Conservation (phyloP, 1,140 invertebrate genomes). For the Marisa cornuarietis region DNA sequence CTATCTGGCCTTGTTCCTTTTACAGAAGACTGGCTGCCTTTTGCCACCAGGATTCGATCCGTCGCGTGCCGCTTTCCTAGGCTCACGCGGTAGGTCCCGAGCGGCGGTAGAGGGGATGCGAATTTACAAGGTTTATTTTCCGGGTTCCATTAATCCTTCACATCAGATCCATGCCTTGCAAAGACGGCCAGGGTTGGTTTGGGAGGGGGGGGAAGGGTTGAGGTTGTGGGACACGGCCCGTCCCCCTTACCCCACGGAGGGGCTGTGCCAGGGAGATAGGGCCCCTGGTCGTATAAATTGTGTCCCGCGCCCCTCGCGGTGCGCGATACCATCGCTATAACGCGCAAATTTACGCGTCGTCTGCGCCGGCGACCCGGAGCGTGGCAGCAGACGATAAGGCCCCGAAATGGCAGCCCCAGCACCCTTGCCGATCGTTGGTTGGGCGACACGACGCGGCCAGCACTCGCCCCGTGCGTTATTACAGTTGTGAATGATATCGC, state of each 20-base stretch:
- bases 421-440: background rate
- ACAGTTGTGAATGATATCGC: slow-evolving; percentile 16
- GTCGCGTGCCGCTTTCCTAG: no score
- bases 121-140: slow-evolving; percentile 6
- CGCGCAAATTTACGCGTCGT: slow-evolving; percentile 10
- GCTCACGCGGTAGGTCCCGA: no score
- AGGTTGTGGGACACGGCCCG: no score
- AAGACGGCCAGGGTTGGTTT: background rate
- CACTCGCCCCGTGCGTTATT: background rate
- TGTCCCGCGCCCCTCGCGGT: background rate
- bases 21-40: no score
- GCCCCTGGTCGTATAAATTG: slow-evolving; percentile 11
- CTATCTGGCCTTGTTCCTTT: no score
- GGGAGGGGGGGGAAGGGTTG: no score
- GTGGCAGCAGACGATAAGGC: slow-evolving; percentile 7
- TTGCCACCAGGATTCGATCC: no score
- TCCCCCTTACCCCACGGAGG: background rate
- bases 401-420: background rate
- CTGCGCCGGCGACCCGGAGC: background rate
- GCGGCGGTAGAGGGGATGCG: background rate
- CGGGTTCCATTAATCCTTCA: slow-evolving; percentile 5
- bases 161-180: background rate
- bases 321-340: slow-evolving; percentile 8
- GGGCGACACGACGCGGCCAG: background rate
- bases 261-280: slow-evolving; percentile 4